Conservation (phyloP, 2,888 invertebrate species). For the Acanthosepion pharaonis region DNA sequence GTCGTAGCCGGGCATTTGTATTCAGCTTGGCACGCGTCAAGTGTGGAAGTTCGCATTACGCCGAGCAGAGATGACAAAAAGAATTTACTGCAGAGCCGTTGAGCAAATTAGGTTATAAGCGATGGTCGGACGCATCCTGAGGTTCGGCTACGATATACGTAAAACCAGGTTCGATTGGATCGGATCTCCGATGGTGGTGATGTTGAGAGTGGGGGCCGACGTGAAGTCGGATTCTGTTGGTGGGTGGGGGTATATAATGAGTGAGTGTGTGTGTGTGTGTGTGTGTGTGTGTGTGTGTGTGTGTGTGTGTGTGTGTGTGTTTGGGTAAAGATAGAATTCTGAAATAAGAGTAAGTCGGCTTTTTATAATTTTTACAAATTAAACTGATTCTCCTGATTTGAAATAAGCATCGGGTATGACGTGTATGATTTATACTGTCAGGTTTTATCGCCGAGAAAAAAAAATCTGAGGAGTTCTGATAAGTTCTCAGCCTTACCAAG, state of each 20-base stretch:
- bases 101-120: not conserved
- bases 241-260: not conserved
- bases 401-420: no score
- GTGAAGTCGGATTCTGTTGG: not conserved
- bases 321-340: not conserved
- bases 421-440: no score
- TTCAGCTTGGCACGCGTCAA: not conserved
- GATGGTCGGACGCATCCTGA: not conserved
- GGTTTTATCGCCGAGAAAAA: no score
- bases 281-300: not conserved
- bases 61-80: not conserved
- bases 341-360: no score
- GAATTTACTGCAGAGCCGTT: not conserved
- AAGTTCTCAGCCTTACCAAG: no score
- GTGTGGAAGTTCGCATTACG: not conserved
- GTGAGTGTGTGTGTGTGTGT: not conserved
- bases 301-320: not conserved
- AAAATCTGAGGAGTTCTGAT: no score
- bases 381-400: no score
- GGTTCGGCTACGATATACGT: not conserved
- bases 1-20: not conserved
- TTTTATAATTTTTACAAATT: no score
- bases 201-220: not conserved
- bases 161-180: not conserved
- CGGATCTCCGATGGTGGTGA: not conserved